Evolutionary conservation across 2,797 vertebrate species (phyloP), one percentile per base, ranked within the genome.

Genomic region (Artibeus lituratus): DNA sequence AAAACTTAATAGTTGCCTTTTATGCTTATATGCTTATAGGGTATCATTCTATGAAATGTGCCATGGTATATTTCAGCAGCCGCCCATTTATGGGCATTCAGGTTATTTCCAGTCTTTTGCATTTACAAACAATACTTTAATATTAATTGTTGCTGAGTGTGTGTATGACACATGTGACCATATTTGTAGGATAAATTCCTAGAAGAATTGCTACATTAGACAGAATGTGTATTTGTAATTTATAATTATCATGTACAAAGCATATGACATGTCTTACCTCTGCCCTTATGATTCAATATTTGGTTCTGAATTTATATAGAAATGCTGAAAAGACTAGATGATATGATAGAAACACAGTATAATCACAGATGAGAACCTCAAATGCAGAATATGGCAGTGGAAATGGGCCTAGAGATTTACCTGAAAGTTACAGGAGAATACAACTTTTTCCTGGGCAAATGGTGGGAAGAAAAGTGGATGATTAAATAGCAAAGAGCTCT

Each of bases 1-100:
- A 29, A 94, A 94, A 76, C 49, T 24, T 94, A n/a, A 37, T 42
- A 73, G 88, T 95, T 94, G 39, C 49, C 57, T 77, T 89, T 96
- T 78, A 67, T 83, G 53, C 12, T 53, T 82, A 3, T 78, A 67
- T 83, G 53, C 12, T 53, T 82, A 3, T 95, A 51, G 62, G 49
- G 3, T 94, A 73, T 94, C 22, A 72, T 87, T 90, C 19, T 81
- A 22, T 89, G 67, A 88, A 78, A 80, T 87, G 11, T 80, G 5
- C 10, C 47, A 26, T 73, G 22, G n/a, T 94, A 11, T 77, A 80
- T 59, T 94, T 96, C 39, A 78, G 53, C 19, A 95, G 16, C 24
- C 16, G 29, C 32, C 67, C 90, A 55, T 11, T 90, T 51, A 69
- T 76, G 44, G 8, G 44, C 22, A 62, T 78, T 81, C 82, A 88